Base-by-base conservation (phyloP, 2,797 vertebrate genomes). In the Sebastes ruberrimus region DNA sequence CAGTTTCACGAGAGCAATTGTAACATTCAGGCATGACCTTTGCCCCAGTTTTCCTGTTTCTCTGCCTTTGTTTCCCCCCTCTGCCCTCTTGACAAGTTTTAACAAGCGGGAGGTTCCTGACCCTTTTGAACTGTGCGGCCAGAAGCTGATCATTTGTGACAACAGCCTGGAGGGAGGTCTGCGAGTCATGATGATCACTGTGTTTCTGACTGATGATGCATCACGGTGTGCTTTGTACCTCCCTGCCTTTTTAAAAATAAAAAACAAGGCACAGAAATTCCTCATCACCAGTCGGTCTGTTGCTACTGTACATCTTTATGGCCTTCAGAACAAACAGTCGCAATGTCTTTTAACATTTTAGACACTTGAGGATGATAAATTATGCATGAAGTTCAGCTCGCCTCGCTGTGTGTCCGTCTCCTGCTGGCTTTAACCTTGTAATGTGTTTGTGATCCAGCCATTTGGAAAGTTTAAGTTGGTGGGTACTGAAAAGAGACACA, bases 61-160 rank as follows among this genome's bases (percentile, higher is more conserved):
- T 76, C 61, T 3, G 46, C 55, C 81, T 84, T 75, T 78, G 67
- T 81, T 80, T 77, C 20, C 70, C 69, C 76, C 69, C 77, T 56
- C 56, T 42, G 2, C 66, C 88, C 61, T 71, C 63, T 81, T 65
- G 74, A 89, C 84, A 86, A 61, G 89, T 83, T 89, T 84, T 85
- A 93, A 89, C 86, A 90, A 86, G 86, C 81, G 1, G 77, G 62
- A 56, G 79, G 75, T 82, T 76, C 46, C 46, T 74, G 81, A 89
- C 83, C 86, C 71, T 84, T 46, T 78, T 84, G 81, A 90, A 76
- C 85, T 69, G 60, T 80, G 67, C 52, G 49, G 79, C 76, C 84
- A 81, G 86, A 89, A 64, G 71, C 84, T 76, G 83, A 88, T 89
- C 49, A 59, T 91, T 86, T 81, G 86, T 88, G 88, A 92, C 88